A percentile compares a stretch with the other conserved stretches of the same genome.
phyloP scores from a whole-genome alignment of 2,797 vertebrate species.

The Eupleurogrammus muticus region DNA sequence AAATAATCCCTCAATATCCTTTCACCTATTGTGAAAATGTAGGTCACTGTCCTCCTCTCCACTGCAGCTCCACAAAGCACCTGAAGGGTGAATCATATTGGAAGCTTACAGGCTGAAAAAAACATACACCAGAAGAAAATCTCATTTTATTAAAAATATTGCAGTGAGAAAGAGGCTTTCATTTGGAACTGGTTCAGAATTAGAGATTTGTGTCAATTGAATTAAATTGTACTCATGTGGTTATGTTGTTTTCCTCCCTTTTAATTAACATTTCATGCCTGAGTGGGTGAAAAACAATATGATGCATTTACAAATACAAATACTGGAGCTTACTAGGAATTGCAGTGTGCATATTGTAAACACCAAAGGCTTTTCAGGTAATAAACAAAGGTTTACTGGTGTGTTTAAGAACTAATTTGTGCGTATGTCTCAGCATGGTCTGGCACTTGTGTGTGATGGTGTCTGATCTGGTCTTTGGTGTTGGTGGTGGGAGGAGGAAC shows the following conservation, averaged over 20 bases:
- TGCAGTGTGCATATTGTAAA: not conserved
- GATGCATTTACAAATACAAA: slow-evolving; percentile 27
- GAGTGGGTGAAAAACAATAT: not conserved
- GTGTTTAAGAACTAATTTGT: slow-evolving; percentile 10
- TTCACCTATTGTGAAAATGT: not conserved
- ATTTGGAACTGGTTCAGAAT: slow-evolving; percentile 1
- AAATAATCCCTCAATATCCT: slow-evolving; percentile 1
- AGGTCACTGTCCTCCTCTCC: not conserved
- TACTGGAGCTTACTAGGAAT: slow-evolving; percentile 22
- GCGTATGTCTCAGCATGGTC: slow-evolving; percentile 16
- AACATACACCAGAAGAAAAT: slow-evolving; percentile 5
- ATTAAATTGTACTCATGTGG: slow-evolving; percentile 7
- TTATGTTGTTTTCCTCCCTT: slow-evolving; percentile 21
- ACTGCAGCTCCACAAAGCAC: not conserved
- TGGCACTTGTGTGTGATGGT: slow-evolving; percentile 28
- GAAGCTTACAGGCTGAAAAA: slow-evolving; percentile 8
- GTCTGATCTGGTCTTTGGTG: slow-evolving; percentile 25
- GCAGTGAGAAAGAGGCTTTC: slow-evolving; percentile 23
- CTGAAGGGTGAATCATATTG: slow-evolving; percentile 8
- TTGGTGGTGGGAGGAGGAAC: slow-evolving; percentile 46
- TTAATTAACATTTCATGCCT: slow-evolving; percentile 25
- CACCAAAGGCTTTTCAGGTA: slow-evolving; percentile 14
- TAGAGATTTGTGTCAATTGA: not conserved
- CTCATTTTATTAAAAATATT: slow-evolving; percentile 32
- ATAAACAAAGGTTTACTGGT: slow-evolving; percentile 2